Evolutionary conservation across 2,888 invertebrate genomes (phyloP).

Genomic region (Synergus gifuensis): DNA sequence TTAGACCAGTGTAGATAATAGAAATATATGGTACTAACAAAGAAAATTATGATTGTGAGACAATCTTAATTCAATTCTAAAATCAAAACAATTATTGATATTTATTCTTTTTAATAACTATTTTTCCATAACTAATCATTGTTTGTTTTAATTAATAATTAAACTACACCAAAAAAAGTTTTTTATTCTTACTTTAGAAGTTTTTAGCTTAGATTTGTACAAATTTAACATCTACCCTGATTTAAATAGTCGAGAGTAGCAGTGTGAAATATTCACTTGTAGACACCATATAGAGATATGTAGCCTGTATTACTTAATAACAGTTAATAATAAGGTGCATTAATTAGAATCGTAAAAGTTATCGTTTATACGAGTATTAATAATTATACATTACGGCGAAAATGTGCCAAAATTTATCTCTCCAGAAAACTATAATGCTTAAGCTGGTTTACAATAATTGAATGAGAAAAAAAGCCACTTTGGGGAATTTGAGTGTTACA

Average conservation of each 20-base stretch:
- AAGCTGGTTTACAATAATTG: conserved; percentile 7
- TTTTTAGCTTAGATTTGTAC: not conserved
- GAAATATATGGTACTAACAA: not conserved
- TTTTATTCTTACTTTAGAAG: not conserved
- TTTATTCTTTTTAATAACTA: not conserved
- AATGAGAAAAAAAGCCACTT: conserved; percentile 20
- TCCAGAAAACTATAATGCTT: conserved; percentile 22
- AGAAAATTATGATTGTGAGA: conserved; percentile 10
- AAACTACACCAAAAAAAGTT: not conserved
- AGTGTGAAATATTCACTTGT: conserved; percentile 13
- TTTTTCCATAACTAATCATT: not conserved
- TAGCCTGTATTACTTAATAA: not conserved
- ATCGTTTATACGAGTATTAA: conserved; percentile 34
- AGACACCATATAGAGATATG: conserved; percentile 7
- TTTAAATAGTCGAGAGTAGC: conserved; percentile 20
- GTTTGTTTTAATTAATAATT: not conserved
- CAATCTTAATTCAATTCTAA: not conserved
- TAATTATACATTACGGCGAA: conserved; percentile 14
- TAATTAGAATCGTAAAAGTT: conserved; percentile 15
- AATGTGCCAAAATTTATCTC: conserved; percentile 35
- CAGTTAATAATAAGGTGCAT: not conserved
- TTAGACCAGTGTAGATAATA: conserved; percentile 33
- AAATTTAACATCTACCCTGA: conserved; percentile 33
- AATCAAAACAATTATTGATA: conserved; percentile 17
- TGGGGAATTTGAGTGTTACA: conserved; percentile 28